Percentiles rank a stretch among this genome's conserved stretches.
phyloP scores from a whole-genome alignment of 1,140 invertebrate genomes.

The Aphis craccivora region DNA sequence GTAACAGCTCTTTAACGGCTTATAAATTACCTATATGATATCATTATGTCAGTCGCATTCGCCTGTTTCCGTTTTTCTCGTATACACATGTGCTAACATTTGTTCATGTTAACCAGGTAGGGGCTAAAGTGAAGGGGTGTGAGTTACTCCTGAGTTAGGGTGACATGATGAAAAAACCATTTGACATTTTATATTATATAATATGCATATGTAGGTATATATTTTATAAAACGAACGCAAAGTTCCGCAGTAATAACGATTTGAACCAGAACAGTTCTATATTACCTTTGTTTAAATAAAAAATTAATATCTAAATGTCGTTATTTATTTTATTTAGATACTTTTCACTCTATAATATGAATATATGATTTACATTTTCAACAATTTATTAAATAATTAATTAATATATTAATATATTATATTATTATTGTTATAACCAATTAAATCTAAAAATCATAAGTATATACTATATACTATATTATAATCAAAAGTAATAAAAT shows the following conservation, averaged over 20 bases:
- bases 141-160: neutral
- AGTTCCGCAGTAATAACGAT: neutral
- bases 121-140: neutral
- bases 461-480: no score
- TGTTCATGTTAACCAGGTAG: neutral
- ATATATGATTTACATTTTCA: no score
- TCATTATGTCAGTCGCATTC: neutral
- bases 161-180: neutral
- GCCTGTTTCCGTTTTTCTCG: neutral
- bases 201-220: neutral
- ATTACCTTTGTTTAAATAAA: neutral
- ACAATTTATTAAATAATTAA: no score
- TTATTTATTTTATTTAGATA: neutral
- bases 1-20: neutral
- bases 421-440: no score
- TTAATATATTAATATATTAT: no score
- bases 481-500: neutral
- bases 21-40: neutral
- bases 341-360: no score
- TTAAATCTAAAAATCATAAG: no score
- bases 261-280: neutral
- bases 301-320: no score
- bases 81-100: neutral
- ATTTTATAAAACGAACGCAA: neutral
- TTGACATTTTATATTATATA: conserved; percentile 2